Percentiles rank a stretch among this genome's conserved stretches.
phyloP scores from a whole-genome alignment of 2,113 vertebrate genomes.

The Cranoglanis bouderius region DNA sequence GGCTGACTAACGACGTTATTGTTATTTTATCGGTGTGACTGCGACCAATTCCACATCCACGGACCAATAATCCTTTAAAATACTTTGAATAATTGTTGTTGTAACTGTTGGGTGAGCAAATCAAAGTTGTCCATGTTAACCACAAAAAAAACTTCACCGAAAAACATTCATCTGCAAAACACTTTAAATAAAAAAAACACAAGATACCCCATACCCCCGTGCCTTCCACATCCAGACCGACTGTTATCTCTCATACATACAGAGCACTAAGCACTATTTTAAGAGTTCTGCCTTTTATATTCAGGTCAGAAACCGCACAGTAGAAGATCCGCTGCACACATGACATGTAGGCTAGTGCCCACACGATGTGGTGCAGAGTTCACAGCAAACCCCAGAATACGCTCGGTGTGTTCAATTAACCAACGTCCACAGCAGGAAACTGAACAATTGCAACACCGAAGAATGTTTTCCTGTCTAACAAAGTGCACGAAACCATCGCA shows the following conservation, averaged over 20 bases:
- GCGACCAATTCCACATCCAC: neutral
- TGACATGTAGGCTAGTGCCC: neutral
- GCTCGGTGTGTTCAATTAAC: neutral
- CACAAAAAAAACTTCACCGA: no score
- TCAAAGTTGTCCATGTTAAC: no score
- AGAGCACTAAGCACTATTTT: neutral
- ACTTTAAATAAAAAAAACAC: no score
- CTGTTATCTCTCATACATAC: no score
- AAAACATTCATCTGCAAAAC: no score
- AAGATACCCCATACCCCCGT: no score
- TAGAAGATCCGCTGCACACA: neutral
- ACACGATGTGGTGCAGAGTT: neutral
- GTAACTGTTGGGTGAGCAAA: no score
- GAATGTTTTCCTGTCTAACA: neutral
- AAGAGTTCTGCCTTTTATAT: neutral
- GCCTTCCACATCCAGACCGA: no score
- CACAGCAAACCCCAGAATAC: neutral
- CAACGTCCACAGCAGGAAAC: slow-evolving; percentile 25
- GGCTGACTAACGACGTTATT: no score
- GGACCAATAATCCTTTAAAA: no score
- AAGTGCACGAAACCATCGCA: neutral
- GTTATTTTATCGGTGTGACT: neutral
- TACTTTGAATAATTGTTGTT: neutral
- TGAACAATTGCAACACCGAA: slow-evolving; percentile 13
- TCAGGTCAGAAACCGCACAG: neutral